Base-by-base conservation (phyloP, 2,888 invertebrate species). In the Sthenelais limicola region DNA sequence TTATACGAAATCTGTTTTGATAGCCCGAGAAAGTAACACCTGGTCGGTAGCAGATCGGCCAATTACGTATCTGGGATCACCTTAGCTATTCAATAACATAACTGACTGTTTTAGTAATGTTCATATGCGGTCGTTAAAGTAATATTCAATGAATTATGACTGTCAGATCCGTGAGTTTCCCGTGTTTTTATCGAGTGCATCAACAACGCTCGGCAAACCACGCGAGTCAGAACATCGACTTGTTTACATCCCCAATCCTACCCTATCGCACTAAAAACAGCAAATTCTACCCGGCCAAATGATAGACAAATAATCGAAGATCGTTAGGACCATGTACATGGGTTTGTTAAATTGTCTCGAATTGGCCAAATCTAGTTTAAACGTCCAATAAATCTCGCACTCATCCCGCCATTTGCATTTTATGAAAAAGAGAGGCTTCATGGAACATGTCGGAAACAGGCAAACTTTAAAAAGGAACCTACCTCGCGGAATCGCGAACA, bases 401-500 rank as follows among this genome's bases (percentile, higher is more conserved):
- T 43, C 24, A 43, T 62, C 62, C 62, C 62, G 62, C 62, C 62
- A 62, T 62, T 62, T 62, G 62, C 62, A 62, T 62, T 62, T 62
- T 62, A 62, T 62, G 62, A 62, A 62, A 62, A 62, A 62, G 62
- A 62, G 62, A 21, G 62, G 43, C 38, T 62, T 62, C 38, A 21
- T 62, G 62, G 62, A 62, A 62, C 38, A 35, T 35, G 62, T 3
- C 62, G 24, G 62, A 62, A 62, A 62, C 38, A 62, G 21, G 62
- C 62, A 24, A 35, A 62, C 62, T 38, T 62, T 62, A n/a, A 38
- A 62, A 62, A 4, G 43, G n/a, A 62, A 62, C 62, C 38, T 62
- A 62, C 62, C 62, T 62, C 62, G 12, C 62, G 62, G 62, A 62
- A 62, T 26, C 62, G 62, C 43, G 62, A 62, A 62, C 62, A 62